phyloP scores from a whole-genome alignment of 1,140 invertebrate genomes.

The Drosophila pallidifrons region DNA sequence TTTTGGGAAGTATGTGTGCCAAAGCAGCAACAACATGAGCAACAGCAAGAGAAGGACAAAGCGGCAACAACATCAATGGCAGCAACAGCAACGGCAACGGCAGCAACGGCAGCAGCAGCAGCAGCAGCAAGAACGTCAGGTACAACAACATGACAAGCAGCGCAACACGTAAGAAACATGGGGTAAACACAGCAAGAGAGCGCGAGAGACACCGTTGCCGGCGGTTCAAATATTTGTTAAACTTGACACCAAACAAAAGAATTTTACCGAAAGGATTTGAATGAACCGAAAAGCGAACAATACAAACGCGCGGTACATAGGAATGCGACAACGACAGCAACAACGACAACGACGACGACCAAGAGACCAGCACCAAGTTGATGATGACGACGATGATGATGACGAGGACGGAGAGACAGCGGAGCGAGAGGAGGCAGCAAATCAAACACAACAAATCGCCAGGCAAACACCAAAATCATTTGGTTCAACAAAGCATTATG shows the following conservation, averaged over 20 bases:
- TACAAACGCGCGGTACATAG: slow-evolving; percentile 69
- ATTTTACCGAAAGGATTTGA: slow-evolving; percentile 84
- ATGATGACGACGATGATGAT: slow-evolving; percentile 22
- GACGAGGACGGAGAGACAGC: too few species aligned
- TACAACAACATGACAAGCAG: slow-evolving; percentile 61
- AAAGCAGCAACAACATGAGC: slow-evolving; percentile 8
- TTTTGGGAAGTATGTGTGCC: slow-evolving; percentile 14
- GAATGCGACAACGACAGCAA: slow-evolving; percentile 54
- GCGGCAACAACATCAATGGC: slow-evolving; percentile 8
- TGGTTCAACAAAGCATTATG: slow-evolving; percentile 67
- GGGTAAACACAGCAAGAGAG: slow-evolving; percentile 49
- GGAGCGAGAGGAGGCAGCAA: slow-evolving; percentile 54
- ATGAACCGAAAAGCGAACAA: slow-evolving; percentile 74
- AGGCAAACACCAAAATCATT: slow-evolving; percentile 77
- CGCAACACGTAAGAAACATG: slow-evolving; percentile 66
- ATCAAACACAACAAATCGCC: slow-evolving; percentile 81
- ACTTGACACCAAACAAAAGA: slow-evolving; percentile 85
- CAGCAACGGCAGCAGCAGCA: slow-evolving; percentile 6
- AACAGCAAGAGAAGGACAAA: slow-evolving; percentile 11
- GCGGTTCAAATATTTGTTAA: slow-evolving; percentile 83
- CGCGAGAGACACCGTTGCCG: slow-evolving; percentile 59
- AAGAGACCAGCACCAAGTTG: slow-evolving; percentile 18
- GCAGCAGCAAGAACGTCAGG: slow-evolving; percentile 11
- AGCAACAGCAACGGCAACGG: neutral
- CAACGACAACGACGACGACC: slow-evolving; percentile 7